Base-by-base conservation (phyloP, 2,888 invertebrate species). In the Calameuta pallipes region DNA sequence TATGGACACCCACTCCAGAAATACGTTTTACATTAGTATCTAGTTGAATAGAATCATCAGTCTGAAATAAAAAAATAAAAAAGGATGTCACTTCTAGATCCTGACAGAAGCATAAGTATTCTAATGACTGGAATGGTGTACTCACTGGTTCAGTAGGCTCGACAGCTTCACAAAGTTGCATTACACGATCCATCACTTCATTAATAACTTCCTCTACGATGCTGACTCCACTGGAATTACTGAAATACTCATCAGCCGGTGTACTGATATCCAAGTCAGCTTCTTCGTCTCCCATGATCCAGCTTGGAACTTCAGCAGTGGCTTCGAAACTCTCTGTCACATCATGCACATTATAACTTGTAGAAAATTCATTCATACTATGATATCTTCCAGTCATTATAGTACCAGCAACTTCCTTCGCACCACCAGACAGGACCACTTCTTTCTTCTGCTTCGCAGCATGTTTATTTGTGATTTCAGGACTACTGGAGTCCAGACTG, bases 181-280 rank as follows among this genome's bases (percentile, higher is more conserved):
- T 83, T 31, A 94, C 94, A 81, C 92, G 92, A 82, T 94, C 93
- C 3, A 95, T 88, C 1, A 95, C 92, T 77, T 94, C 94, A 79
- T 94, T 93, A 3, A 95, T 86, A 77, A 95, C 93, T 71, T 93
- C 93, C 74, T 94, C 93, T 11, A 94, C 93, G 12, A 94, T 90
- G 74, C 90, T 91, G 31, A 91, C 89, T 11, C 91, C 90, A 80
- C 92, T 92, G 1, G 91, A 91, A 73, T 90, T 92, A 83, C 92
- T 93, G 83, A 95, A 95, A 84, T 94, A 95, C 80, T 95, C 95
- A 83, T 95, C 95, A 0, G 95, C 95, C 0, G 94, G 92, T 0
- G 94, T 94, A 77, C 94, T 93, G 23, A 94, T 92, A 82, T 94
- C 94, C 3, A 92, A 81, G 23, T 92, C 92, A 56, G 92, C 89